Percentiles rank a stretch among this genome's conserved stretches.
These are phyloP conservation scores for Chaetodon trifasciatus DNA, from an alignment of 2,797 vertebrate species.

Conservation along the genomic window DNA sequence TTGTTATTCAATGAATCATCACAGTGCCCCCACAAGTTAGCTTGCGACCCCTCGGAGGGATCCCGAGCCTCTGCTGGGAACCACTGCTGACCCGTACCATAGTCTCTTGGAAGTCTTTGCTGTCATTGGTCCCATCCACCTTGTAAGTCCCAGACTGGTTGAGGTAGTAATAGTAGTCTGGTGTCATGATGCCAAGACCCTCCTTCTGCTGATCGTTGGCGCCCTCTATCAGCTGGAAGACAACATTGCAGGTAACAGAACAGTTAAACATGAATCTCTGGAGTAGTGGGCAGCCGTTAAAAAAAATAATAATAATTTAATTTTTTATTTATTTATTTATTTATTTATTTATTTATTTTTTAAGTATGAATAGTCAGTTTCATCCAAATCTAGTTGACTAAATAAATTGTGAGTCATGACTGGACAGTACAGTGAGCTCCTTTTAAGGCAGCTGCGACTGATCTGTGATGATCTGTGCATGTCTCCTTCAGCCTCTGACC, in stretches of 20 bases:
- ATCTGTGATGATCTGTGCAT: background rate
- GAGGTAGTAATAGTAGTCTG: conserved; percentile 96
- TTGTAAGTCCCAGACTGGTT: conserved; percentile 96
- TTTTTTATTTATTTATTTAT: too few species aligned
- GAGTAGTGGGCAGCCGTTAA: too few species aligned
- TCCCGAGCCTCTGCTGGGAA: background rate
- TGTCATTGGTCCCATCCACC: conserved; percentile 95
- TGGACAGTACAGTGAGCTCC: background rate
- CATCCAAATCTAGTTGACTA: background rate
- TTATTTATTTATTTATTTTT: too few species aligned
- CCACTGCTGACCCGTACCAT: conserved; percentile 78
- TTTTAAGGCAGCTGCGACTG: background rate
- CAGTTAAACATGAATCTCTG: background rate
- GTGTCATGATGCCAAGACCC: conserved; percentile 92
- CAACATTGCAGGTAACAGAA: conserved; percentile 28
- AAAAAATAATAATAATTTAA: too few species aligned
- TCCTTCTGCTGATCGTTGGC: conserved; percentile 90
- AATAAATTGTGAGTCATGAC: background rate
- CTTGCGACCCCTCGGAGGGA: background rate
- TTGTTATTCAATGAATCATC: too few species aligned
- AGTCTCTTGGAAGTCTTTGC: conserved; percentile 92
- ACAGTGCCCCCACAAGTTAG: too few species aligned
- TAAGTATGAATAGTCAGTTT: too few species aligned
- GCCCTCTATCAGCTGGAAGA: conserved; percentile 91
- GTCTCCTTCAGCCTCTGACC: conserved; percentile 79